Evolutionary conservation across 2,797 vertebrate species (phyloP).

Genomic region (Pithecia hirsuta): DNA sequence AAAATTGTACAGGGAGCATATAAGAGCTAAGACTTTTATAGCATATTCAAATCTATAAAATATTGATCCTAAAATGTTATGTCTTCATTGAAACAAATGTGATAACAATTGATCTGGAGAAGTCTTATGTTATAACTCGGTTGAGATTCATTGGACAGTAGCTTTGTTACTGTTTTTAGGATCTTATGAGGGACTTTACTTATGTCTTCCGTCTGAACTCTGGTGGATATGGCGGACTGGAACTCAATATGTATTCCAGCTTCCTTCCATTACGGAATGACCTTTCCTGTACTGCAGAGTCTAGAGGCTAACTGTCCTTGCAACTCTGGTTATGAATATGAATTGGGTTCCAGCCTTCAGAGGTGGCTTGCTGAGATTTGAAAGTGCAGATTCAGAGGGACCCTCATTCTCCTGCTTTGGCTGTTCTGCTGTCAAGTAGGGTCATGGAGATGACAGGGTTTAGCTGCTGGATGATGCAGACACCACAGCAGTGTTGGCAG

Average conservation of each 20-base stretch:
- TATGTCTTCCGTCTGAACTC: background rate
- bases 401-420: background rate
- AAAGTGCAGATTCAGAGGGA: background rate
- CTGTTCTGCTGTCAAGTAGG: background rate
- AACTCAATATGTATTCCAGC: background rate
- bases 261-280: background rate
- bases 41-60: background rate
- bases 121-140: background rate
- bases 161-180: background rate
- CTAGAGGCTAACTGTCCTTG: background rate
- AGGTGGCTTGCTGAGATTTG: background rate
- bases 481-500: background rate
- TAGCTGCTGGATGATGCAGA: fast-evolving
- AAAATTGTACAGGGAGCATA: background rate
- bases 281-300: background rate
- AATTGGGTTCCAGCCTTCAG: background rate
- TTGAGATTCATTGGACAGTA: background rate
- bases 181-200: background rate
- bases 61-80: background rate
- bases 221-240: too few species aligned
- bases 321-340: background rate
- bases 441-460: fast-evolving
- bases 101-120: background rate
- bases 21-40: background rate
- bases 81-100: background rate